phyloP scores from a whole-genome alignment of 2,797 vertebrate genomes.

The Propithecus perrieri region DNA sequence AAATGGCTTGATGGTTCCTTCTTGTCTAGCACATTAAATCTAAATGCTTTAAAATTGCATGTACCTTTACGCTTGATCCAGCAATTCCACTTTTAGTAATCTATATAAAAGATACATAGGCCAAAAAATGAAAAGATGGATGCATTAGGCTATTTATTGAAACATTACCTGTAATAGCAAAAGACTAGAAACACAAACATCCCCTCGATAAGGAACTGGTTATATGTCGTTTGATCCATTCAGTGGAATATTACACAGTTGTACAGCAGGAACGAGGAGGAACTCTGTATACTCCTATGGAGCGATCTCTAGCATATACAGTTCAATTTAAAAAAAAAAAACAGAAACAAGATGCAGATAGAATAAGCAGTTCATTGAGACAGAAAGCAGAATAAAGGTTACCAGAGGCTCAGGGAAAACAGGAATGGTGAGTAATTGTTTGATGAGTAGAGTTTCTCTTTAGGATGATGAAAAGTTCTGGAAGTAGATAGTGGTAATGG shows the following conservation, averaged over 20 bases:
- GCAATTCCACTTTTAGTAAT: conserved; percentile 6
- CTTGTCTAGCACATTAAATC: conserved; percentile 2
- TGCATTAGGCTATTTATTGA: background rate
- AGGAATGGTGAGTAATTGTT: background rate
- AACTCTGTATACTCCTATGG: background rate
- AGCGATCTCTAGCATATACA: background rate
- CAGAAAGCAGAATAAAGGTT: background rate
- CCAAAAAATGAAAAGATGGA: background rate
- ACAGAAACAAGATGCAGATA: background rate
- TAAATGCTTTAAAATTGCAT: conserved; percentile 2
- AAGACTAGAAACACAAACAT: background rate
- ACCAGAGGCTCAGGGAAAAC: background rate
- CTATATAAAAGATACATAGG: background rate
- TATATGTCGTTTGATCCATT: background rate
- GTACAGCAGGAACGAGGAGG: background rate
- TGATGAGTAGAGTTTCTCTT: background rate
- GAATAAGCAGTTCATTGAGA: background rate
- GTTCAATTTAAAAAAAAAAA: background rate
- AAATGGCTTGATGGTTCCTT: background rate
- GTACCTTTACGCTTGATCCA: background rate
- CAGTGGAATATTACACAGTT: background rate
- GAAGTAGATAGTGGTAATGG: background rate
- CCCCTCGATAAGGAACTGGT: background rate
- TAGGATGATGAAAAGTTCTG: background rate
- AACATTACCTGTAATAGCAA: background rate